phyloP scores from a whole-genome alignment of 2,113 vertebrate species.

The Cyprinodon tularosa region DNA sequence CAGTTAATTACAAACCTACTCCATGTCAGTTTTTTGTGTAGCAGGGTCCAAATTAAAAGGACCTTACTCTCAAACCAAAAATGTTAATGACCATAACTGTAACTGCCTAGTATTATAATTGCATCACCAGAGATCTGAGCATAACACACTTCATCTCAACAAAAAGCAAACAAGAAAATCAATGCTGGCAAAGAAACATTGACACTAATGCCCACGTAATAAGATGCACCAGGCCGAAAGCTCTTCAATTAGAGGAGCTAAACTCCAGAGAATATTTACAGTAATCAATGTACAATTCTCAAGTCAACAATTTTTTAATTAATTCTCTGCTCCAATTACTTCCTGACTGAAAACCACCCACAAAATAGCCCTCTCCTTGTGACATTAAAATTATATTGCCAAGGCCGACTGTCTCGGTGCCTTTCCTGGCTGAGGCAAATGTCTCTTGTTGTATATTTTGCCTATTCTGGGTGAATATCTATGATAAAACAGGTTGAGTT shows the following conservation, averaged over 20 bases:
- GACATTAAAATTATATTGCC: constrained; percentile 59
- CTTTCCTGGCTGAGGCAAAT: constrained; percentile 60
- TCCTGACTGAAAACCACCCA: constrained; percentile 55
- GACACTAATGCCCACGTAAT: constrained; percentile 63
- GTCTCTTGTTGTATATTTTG: constrained; percentile 19
- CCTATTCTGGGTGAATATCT: constrained; percentile 37
- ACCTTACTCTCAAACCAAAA: not conserved
- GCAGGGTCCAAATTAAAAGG: not conserved
- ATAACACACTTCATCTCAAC: constrained; percentile 46
- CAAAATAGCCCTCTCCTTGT: constrained; percentile 63
- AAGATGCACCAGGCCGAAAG: constrained; percentile 59
- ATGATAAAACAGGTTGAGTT: constrained; percentile 65
- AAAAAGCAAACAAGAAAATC: constrained; percentile 46
- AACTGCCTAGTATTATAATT: not conserved
- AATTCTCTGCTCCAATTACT: constrained; percentile 72
- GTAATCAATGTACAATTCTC: constrained; percentile 69
- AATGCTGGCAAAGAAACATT: constrained; percentile 53
- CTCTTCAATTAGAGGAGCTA: constrained; percentile 59
- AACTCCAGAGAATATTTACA: constrained; percentile 68
- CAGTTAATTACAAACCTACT: not conserved
- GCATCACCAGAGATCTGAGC: constrained; percentile 21
- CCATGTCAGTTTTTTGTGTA: not conserved
- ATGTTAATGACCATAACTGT: not conserved
- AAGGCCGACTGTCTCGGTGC: constrained; percentile 54
- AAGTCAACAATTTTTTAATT: constrained; percentile 64